Evolutionary conservation across 2,113 vertebrate genomes (phyloP), one percentile per base, ranked within the genome.

Genomic region (Pao palembangensis): DNA sequence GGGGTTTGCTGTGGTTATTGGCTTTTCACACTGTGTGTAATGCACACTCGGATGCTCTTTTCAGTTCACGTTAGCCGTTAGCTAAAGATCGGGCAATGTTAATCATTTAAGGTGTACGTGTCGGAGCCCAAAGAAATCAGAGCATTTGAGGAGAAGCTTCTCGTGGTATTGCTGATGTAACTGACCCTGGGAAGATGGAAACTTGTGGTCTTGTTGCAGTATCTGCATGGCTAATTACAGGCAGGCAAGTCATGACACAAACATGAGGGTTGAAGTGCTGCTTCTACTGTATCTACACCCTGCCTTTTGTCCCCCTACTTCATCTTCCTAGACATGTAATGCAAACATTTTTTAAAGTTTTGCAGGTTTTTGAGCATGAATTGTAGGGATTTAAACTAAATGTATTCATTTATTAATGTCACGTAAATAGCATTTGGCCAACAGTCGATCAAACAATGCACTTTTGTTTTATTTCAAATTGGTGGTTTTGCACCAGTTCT

Each of bases 1-100:
- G 74, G 68, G 64, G 57, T 73, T 61, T 63, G 57, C 64, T 75
- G 68, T 71, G 59, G 53, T 77, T 41, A 69, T 69, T 61, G 51
- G 58, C 5, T 55, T 67, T 55, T 61, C 19, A 15, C 19, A 19
- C 20, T 25, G 5, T 5, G 25, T 28, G 20, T 5, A 56, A 51
- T 1, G 0, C 51, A 25, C n/a, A 20, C 48, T 56, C 52, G 43
- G 61, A 73, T 69, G 69, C 64, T 82, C 63, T 56, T 38, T n/a
- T 56, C 46, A 34, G 14, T 53, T 3, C 16, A 19, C 14, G 16
- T 28, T 21, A 16, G 55, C 18, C 1, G 2, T 44, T 69, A 12
- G 28, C 28, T 31, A 38, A 38, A 38, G 34, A 38, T 3, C 1
- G 34, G 34, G 34, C 34, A 8, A 11, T 12, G 34, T 38, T 38